Evolutionary conservation across 1,140 invertebrate genomes (phyloP).

Genomic region (Thrips palmi): DNA sequence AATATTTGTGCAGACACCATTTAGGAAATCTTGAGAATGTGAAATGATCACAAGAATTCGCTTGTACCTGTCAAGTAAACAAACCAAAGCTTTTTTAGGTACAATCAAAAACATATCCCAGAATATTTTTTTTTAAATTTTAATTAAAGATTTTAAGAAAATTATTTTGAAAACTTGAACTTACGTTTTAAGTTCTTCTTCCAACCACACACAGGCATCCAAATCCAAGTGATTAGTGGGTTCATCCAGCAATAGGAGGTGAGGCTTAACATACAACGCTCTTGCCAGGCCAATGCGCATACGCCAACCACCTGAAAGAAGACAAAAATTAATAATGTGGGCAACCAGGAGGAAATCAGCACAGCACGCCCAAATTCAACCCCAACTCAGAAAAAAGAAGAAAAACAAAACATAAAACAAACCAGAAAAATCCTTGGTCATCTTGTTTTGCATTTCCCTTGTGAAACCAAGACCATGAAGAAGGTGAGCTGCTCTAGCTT

Average conservation of each 20-base stretch:
- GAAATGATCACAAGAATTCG: slow-evolving; percentile 96
- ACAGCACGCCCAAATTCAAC: background rate
- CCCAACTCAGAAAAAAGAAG: slow-evolving; percentile 5
- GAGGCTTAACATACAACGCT: slow-evolving; percentile 79
- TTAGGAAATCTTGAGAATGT: slow-evolving; percentile 99
- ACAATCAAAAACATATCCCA: background rate
- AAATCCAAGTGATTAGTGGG: slow-evolving; percentile 98
- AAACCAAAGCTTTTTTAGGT: background rate
- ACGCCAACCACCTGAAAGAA: slow-evolving; percentile 68
- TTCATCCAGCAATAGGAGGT: slow-evolving; percentile 85
- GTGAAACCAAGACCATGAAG: slow-evolving; percentile 94
- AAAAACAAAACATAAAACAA: slow-evolving; percentile 7
- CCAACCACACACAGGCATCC: slow-evolving; percentile 98
- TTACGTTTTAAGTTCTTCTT: slow-evolving; percentile 86
- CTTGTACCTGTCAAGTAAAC: slow-evolving; percentile 53
- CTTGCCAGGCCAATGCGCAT: slow-evolving; percentile 98
- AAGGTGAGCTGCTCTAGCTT: slow-evolving; percentile 83
- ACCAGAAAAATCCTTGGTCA: slow-evolving; percentile 89
- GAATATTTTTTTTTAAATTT: slow-evolving; percentile 6
- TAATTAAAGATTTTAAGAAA: background rate
- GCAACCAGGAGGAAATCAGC: background rate
- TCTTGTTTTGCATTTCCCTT: slow-evolving; percentile 78
- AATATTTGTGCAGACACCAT: slow-evolving; percentile 98
- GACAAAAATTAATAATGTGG: too few relatives aligned
- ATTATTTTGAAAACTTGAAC: slow-evolving; percentile 14